Evolutionary conservation across 1,140 invertebrate genomes (phyloP).

Genomic region (Scaptomyza pallida): DNA sequence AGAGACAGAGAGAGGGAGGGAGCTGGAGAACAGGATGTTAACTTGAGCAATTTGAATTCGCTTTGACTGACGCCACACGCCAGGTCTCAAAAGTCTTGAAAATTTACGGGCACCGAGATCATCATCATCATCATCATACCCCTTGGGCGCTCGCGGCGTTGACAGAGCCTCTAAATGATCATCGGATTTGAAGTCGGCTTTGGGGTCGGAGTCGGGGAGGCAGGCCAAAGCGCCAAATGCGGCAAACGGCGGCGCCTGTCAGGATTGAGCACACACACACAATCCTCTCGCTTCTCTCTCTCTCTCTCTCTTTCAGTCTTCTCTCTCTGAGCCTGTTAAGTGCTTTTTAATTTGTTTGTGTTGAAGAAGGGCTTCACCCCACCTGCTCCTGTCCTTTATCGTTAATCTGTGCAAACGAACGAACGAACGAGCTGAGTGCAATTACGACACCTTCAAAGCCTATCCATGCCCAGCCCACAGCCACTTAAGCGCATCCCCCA

Average conservation of each 20-base stretch:
- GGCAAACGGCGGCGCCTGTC: constrained; percentile 46
- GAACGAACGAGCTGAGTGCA: constrained; percentile 65
- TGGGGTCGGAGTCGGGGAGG: not conserved
- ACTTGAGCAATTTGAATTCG: constrained; percentile 64
- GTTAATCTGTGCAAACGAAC: constrained; percentile 38
- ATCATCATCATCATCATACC: too few species aligned
- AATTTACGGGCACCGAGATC: constrained; percentile 58
- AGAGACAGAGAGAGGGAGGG: not conserved
- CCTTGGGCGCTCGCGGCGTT: constrained; percentile 31
- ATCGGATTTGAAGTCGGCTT: not conserved
- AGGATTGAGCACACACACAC: constrained; percentile 31
- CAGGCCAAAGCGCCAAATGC: constrained; percentile 15
- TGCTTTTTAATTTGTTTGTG: constrained; percentile 81
- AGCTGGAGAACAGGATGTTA: constrained; percentile 56
- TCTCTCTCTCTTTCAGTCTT: not conserved
- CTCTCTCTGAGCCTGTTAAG: constrained; percentile 54
- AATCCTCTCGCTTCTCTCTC: not conserved
- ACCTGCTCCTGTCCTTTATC: constrained; percentile 47
- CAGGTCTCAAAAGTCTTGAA: constrained; percentile 38
- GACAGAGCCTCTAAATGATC: constrained; percentile 53
- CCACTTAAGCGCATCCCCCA: constrained; percentile 73
- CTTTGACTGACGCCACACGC: constrained; percentile 79
- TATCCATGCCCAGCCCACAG: constrained; percentile 26
- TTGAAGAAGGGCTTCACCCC: constrained; percentile 26
- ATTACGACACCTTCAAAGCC: constrained; percentile 80